These are phyloP conservation scores for Venusia cambrica DNA, from an alignment of 2,888 invertebrate species.

Conservation along the genomic window DNA sequence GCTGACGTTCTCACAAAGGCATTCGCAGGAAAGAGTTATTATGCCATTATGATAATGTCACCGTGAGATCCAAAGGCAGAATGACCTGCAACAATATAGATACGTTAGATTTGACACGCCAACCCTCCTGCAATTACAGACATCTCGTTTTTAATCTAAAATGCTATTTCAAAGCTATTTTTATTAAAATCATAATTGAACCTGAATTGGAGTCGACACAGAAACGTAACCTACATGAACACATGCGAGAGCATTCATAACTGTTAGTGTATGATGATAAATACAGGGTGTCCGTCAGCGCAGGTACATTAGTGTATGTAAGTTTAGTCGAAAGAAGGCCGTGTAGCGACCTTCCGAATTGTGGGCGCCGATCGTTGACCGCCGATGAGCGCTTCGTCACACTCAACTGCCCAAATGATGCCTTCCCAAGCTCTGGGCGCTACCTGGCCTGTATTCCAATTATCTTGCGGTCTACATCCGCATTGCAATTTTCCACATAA, in stretches of 20 bases:
- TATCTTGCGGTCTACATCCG: conserved; percentile 44
- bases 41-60: conserved; percentile 65
- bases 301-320: conserved; percentile 52
- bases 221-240: conserved; percentile 72
- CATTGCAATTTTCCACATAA: conserved; percentile 38
- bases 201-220: conserved; percentile 66
- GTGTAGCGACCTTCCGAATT: conserved; percentile 75
- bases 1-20: conserved; percentile 69
- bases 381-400: conserved; percentile 47
- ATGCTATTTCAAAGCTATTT: conserved; percentile 53
- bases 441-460: conserved; percentile 37
- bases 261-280: conserved; percentile 72
- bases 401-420: conserved; percentile 42
- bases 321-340: conserved; percentile 74
- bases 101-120: conserved; percentile 48
- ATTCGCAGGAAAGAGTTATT: conserved; percentile 67
- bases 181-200: conserved; percentile 55
- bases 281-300: conserved; percentile 64
- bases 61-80: conserved; percentile 55
- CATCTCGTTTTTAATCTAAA: conserved; percentile 41
- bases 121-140: conserved; percentile 46
- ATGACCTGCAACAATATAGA: conserved; percentile 39
- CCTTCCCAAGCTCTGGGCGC: conserved; percentile 17
- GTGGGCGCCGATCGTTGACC: conserved; percentile 71
- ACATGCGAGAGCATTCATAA: conserved; percentile 74